Percentiles rank a stretch among this genome's conserved stretches.
Evolutionary conservation across 64 coral and sea anemone genomes (phyloP).

Genomic region (Platygyra sinensis): DNA sequence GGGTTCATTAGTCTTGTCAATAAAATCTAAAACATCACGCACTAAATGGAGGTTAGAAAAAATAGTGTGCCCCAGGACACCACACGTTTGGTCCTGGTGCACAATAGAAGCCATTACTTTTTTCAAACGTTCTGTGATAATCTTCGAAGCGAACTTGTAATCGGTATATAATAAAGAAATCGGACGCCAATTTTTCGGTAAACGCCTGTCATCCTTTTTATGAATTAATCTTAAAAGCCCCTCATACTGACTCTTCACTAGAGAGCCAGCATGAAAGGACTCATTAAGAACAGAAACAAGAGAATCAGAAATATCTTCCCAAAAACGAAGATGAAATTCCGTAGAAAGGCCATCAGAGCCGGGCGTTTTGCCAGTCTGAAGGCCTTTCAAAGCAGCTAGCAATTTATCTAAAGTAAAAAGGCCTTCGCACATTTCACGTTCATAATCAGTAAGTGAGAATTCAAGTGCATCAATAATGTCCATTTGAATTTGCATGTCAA

Average conservation of each 20-base stretch:
- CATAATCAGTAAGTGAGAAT: background rate
- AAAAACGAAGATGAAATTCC: slow-evolving; percentile 29
- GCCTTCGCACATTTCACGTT: background rate
- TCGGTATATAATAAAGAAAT: slow-evolving; percentile 20
- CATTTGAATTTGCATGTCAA: background rate
- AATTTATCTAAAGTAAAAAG: background rate
- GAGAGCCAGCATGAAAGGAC: background rate
- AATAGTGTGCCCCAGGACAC: background rate
- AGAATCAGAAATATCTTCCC: background rate
- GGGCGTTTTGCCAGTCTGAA: background rate
- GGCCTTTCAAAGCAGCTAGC: background rate
- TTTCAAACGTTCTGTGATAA: background rate
- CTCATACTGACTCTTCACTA: background rate
- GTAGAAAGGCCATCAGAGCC: background rate
- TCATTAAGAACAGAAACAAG: slow-evolving; percentile 2
- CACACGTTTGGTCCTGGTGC: slow-evolving; percentile 9
- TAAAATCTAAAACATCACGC: background rate
- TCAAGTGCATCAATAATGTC: background rate
- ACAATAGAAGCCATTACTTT: background rate
- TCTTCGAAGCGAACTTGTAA: background rate
- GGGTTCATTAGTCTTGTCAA: background rate
- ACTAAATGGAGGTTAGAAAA: background rate
- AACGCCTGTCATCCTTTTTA: slow-evolving; percentile 6
- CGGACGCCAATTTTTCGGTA: slow-evolving; percentile 14
- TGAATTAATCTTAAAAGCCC: background rate